phyloP scores from a whole-genome alignment of 2,797 vertebrate genomes.

The Cuculus canorus region DNA sequence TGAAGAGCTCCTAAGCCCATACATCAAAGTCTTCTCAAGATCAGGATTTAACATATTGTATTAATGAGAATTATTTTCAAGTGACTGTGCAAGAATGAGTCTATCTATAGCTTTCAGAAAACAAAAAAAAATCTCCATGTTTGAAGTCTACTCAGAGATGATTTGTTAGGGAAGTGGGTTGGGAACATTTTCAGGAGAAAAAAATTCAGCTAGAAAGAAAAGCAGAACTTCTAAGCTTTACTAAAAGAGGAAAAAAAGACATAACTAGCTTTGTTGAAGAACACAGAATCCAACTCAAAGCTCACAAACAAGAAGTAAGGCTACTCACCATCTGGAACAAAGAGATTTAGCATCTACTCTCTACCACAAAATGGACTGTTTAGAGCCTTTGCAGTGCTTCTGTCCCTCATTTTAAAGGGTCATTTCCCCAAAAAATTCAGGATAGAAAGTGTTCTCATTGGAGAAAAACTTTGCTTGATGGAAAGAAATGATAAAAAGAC shows the following conservation, averaged over 20 bases:
- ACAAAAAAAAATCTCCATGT: neutral
- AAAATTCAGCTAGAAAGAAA: neutral
- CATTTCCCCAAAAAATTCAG: neutral
- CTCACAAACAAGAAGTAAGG: neutral
- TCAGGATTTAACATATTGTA: conserved; percentile 35
- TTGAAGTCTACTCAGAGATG: conserved; percentile 1
- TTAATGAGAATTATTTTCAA: conserved; percentile 46
- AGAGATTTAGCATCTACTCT: neutral
- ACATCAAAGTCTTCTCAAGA: conserved; percentile 22
- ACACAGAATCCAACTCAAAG: neutral
- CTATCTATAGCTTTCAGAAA: conserved; percentile 11
- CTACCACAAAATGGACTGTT: neutral
- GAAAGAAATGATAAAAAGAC: neutral
- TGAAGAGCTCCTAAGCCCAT: neutral
- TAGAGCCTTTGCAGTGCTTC: neutral
- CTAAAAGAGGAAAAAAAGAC: accelerated
- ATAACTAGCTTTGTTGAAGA: neutral
- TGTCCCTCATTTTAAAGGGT: neutral
- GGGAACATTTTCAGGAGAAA: neutral
- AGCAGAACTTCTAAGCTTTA: neutral
- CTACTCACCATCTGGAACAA: neutral
- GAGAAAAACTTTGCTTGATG: neutral
- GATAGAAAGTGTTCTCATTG: neutral
- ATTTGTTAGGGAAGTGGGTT: neutral
- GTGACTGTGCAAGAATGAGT: neutral